Evolutionary conservation across 2,888 invertebrate genomes (phyloP).

Genomic region (Cantharis nigra): DNA sequence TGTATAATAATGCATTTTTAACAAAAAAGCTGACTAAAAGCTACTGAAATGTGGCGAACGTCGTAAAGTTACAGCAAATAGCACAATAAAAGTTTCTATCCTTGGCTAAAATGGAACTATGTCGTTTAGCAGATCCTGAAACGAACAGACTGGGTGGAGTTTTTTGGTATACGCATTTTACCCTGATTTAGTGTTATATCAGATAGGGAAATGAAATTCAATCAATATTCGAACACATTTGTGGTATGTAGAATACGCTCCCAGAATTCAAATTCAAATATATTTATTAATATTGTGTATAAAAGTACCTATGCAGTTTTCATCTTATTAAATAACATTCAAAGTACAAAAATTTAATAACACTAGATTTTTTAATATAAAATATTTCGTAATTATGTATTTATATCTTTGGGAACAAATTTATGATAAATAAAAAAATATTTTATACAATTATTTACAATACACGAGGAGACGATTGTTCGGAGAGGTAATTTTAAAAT

Average conservation of each 20-base stretch:
- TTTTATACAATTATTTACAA: not conserved
- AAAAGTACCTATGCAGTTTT: not conserved
- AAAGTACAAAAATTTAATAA: not conserved
- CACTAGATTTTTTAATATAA: not conserved
- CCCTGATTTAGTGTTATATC: conserved; percentile 28
- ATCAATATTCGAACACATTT: conserved; percentile 27
- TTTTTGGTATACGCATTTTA: conserved; percentile 22
- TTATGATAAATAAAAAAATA: conserved; percentile 22
- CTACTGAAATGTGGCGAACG: conserved; percentile 11
- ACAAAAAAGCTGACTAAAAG: conserved; percentile 18
- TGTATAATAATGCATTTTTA: conserved; percentile 1
- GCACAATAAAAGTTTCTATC: conserved; percentile 19
- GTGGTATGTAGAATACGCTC: conserved; percentile 12
- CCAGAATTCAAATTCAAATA: conserved; percentile 8
- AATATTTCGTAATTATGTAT: conserved; percentile 6
- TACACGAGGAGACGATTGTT: not conserved
- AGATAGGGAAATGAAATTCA: conserved; percentile 22
- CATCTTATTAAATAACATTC: not conserved
- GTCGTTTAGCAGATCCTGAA: conserved; percentile 20
- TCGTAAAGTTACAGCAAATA: conserved; percentile 18
- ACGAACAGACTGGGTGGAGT: conserved; percentile 24
- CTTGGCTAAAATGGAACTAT: conserved; percentile 14
- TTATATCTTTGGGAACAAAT: conserved; percentile 26
- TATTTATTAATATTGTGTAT: not conserved
- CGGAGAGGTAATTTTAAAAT: not conserved